Conservation (phyloP, 2,888 invertebrate species). For the Dione juno region DNA sequence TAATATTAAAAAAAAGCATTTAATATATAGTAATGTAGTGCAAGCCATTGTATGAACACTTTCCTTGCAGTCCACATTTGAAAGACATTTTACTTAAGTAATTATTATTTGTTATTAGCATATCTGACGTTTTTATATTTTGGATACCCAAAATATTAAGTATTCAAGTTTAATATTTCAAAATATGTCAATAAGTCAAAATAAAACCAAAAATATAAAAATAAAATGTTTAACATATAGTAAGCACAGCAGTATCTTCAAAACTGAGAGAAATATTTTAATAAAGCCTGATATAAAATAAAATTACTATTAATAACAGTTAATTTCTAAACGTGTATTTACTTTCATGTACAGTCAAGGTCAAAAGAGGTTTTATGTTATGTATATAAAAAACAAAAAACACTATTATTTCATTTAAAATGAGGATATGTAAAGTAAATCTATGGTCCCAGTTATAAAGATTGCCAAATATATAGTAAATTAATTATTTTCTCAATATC, state of each 20-base stretch:
- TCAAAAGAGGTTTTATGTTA: slow-evolving; percentile 48
- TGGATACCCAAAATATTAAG: background rate
- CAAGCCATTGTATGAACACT: background rate
- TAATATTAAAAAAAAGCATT: background rate
- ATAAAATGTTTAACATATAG: background rate
- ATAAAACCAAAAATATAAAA: background rate
- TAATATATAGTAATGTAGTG: background rate
- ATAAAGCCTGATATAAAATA: slow-evolving; percentile 25
- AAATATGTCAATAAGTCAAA: background rate
- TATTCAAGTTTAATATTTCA: background rate
- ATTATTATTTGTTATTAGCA: background rate
- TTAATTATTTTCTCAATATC: too few species aligned
- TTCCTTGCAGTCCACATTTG: background rate
- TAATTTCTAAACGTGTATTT: slow-evolving; percentile 47
- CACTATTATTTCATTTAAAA: background rate
- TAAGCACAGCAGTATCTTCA: background rate
- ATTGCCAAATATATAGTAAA: background rate
- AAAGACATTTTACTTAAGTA: background rate
- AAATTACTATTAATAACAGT: slow-evolving; percentile 59
- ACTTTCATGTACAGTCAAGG: slow-evolving; percentile 52
- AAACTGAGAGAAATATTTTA: slow-evolving; percentile 12
- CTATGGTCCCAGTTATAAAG: slow-evolving; percentile 20
- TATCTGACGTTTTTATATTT: background rate
- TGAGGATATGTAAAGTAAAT: background rate
- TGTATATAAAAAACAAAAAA: background rate